Evolutionary conservation across 2,113 vertebrate genomes (phyloP).

Genomic region (Struthidea cinerea): DNA sequence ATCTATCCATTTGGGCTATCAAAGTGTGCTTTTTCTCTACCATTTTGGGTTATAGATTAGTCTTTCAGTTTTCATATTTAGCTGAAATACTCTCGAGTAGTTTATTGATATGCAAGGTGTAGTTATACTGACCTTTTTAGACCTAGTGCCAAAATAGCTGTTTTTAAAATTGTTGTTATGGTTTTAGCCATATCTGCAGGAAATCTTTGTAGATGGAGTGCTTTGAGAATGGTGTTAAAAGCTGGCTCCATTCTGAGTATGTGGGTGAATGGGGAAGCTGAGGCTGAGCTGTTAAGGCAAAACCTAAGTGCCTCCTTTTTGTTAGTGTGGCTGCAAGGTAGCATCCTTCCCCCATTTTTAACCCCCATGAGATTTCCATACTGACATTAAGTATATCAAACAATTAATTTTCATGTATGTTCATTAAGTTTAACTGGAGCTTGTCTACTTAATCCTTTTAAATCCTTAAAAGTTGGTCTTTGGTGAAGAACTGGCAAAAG

Average conservation of each 20-base stretch:
- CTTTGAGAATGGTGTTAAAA: background rate
- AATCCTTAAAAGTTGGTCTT: background rate
- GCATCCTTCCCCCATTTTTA: background rate
- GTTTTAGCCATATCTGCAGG: background rate
- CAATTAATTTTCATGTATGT: background rate
- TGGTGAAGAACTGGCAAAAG: background rate
- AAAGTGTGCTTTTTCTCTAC: slow-evolving; percentile 17
- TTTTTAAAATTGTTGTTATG: background rate
- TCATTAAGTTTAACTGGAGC: background rate
- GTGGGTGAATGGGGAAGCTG: background rate
- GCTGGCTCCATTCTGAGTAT: background rate
- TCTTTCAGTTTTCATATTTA: slow-evolving; percentile 1
- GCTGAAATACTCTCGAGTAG: background rate
- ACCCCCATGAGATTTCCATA: background rate
- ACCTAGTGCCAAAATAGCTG: background rate
- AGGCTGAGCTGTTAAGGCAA: background rate
- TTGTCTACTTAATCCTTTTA: background rate
- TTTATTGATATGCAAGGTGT: background rate
- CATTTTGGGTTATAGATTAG: slow-evolving; percentile 42
- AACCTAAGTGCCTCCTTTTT: background rate
- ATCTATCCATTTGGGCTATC: background rate
- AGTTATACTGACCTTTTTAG: background rate
- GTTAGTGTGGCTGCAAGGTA: background rate
- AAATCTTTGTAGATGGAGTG: background rate
- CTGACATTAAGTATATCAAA: background rate